Percentiles rank a stretch among this genome's conserved stretches.
These are phyloP conservation scores for Luffia ferchaultella DNA, from an alignment of 2,888 invertebrate genomes.

Conservation along the genomic window DNA sequence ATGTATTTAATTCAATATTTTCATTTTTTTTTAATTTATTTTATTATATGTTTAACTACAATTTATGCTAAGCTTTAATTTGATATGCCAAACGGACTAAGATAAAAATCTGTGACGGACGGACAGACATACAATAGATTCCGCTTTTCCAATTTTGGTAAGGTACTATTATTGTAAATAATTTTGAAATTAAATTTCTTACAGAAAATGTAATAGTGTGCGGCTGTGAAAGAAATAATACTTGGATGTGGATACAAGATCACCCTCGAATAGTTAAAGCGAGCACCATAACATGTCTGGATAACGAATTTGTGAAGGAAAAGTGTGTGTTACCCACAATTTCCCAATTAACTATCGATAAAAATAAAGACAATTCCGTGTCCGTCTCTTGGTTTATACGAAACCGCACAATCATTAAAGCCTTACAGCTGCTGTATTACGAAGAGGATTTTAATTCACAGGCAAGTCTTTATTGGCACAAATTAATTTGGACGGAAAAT, in stretches of 20 bases:
- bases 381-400: constrained; percentile 90
- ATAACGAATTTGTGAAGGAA: constrained; percentile 49
- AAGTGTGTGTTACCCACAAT: constrained; percentile 75
- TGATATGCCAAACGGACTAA: not conserved
- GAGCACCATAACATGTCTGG: constrained; percentile 37
- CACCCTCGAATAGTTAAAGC: constrained; percentile 69
- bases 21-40: too few relatives aligned
- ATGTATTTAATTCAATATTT: too few relatives aligned
- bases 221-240: constrained; percentile 88
- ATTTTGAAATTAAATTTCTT: too few relatives aligned
- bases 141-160: not conserved
- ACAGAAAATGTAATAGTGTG: constrained; percentile 89
- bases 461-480: constrained; percentile 17
- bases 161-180: too few relatives aligned
- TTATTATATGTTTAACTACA: too few relatives aligned
- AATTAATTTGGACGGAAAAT: too few relatives aligned
- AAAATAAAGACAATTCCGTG: constrained; percentile 85
- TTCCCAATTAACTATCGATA: constrained; percentile 83
- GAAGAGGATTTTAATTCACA: constrained; percentile 41
- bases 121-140: not conserved
- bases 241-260: constrained; percentile 93
- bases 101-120: not conserved
- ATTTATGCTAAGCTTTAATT: too few relatives aligned
- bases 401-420: constrained; percentile 84
- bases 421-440: constrained; percentile 85